A percentile compares a stretch with the other conserved stretches of the same genome.
phyloP scores from a whole-genome alignment of 2,888 invertebrate genomes.

The Pharmacophagus antenor region DNA sequence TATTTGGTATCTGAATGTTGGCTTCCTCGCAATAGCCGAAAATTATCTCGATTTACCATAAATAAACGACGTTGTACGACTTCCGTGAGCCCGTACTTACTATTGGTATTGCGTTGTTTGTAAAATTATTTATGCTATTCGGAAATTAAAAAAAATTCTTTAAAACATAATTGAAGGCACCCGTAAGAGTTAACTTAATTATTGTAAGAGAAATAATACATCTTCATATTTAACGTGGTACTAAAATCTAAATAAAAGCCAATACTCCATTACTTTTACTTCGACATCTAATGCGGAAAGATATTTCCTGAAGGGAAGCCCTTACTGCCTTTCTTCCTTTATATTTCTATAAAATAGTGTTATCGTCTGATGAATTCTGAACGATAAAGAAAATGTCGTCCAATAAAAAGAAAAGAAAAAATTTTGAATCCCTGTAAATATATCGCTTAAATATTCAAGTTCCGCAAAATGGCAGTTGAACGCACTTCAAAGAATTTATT shows the following conservation, averaged over 20 bases:
- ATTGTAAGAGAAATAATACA: too few species aligned
- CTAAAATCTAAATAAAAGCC: too few species aligned
- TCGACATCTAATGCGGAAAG: too few species aligned
- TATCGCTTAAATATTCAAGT: not conserved
- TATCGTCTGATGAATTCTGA: too few species aligned
- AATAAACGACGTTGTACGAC: not conserved
- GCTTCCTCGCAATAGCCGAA: not conserved
- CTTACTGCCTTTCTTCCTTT: too few species aligned
- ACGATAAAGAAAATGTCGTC: too few species aligned
- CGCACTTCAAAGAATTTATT: not conserved
- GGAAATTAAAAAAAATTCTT: not conserved
- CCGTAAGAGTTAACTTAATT: too few species aligned
- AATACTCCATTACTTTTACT: too few species aligned
- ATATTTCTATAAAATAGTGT: too few species aligned
- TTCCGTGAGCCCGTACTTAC: not conserved
- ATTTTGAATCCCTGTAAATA: not conserved
- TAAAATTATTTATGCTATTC: not conserved
- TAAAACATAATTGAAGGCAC: not conserved
- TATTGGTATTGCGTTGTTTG: not conserved
- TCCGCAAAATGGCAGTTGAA: not conserved
- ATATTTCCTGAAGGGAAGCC: too few species aligned
- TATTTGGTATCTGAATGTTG: not conserved
- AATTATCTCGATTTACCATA: not conserved
- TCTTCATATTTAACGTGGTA: too few species aligned
- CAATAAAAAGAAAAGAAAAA: not conserved